These are phyloP conservation scores for Saimiri boliviensis DNA, from an alignment of 2,113 vertebrate species.

Conservation along the genomic window DNA sequence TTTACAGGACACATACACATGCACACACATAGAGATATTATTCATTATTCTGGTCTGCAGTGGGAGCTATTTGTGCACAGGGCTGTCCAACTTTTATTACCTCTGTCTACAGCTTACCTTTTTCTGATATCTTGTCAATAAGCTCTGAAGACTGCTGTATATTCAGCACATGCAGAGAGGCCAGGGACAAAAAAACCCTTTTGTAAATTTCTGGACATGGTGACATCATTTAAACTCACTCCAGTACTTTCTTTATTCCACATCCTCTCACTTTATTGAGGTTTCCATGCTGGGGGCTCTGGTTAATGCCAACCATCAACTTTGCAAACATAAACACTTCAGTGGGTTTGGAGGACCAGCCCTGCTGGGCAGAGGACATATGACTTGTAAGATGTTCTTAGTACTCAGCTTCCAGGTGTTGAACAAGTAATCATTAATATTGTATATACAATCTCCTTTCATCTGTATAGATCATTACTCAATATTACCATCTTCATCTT, in stretches of 20 bases:
- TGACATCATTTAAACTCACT: conserved; percentile 3
- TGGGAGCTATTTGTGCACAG: conserved; percentile 21
- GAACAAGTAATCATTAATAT: background rate
- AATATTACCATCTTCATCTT: background rate
- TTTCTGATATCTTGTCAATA: conserved; percentile 65
- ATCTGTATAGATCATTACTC: background rate
- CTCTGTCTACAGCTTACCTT: conserved; percentile 30
- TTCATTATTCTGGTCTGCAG: conserved; percentile 42
- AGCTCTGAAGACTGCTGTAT: conserved; percentile 1
- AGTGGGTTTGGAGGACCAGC: background rate
- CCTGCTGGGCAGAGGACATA: background rate
- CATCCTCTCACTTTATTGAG: background rate
- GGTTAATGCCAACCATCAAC: background rate
- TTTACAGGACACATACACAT: conserved; percentile 31
- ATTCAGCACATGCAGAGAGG: background rate
- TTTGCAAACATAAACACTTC: background rate
- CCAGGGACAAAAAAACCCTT: background rate
- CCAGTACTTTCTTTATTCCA: background rate
- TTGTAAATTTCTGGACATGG: background rate
- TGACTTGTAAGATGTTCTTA: background rate
- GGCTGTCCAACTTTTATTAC: conserved; percentile 50
- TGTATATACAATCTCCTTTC: background rate
- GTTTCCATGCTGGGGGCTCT: background rate
- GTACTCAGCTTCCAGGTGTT: background rate
- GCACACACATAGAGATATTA: background rate